Conservation (phyloP, 2,113 vertebrate genomes). For the Apistogramma diplotaenia region DNA sequence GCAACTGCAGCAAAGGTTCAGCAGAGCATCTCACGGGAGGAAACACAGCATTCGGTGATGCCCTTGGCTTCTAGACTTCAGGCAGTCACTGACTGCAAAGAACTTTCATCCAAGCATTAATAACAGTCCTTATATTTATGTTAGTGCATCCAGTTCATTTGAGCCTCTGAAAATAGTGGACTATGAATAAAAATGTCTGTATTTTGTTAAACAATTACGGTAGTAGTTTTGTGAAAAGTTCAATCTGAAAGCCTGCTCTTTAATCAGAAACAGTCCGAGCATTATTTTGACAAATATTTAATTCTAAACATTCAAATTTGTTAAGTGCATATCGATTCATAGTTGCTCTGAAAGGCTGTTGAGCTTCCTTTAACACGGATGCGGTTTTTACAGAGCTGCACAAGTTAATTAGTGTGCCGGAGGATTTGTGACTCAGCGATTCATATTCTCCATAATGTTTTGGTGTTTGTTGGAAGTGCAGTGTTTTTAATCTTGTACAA, state of each 20-base stretch:
- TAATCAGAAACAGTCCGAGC: neutral
- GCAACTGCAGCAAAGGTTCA: too few species aligned
- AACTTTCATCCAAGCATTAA: neutral
- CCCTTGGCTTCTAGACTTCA: too few species aligned
- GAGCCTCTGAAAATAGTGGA: accelerated
- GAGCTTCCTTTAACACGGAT: neutral
- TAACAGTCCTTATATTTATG: neutral
- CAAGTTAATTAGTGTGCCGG: neutral
- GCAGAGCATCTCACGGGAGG: too few species aligned
- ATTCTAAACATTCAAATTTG: neutral
- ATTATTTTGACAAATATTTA: neutral
- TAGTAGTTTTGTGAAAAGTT: neutral
- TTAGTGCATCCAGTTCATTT: neutral
- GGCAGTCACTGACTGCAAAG: too few species aligned
- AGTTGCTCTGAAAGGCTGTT: neutral
- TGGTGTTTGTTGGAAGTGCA: neutral
- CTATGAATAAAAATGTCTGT: neutral
- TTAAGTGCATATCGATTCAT: neutral
- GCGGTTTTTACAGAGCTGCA: neutral
- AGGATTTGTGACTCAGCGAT: neutral
- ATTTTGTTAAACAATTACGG: neutral
- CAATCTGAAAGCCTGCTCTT: neutral
- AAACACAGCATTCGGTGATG: too few species aligned
- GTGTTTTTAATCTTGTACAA: neutral
- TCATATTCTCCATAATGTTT: neutral